A percentile compares a stretch with the other conserved stretches of the same genome.
Conservation (phyloP, 2,113 vertebrate genomes). For the Elephas maximus region DNA sequence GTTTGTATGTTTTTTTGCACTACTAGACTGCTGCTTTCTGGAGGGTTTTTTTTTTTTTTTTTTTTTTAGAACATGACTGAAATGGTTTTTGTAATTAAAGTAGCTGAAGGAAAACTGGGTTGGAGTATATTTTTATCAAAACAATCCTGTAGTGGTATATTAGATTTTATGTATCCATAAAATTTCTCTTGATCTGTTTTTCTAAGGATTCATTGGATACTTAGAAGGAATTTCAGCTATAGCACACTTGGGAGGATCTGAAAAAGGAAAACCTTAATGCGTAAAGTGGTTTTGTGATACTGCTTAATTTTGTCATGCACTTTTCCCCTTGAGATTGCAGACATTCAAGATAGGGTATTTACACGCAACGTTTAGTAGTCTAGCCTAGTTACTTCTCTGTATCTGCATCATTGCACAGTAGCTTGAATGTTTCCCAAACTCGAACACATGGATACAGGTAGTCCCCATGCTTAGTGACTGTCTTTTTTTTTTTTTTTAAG, state of each 20-base stretch:
- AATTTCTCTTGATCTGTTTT: not conserved
- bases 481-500: too few species aligned
- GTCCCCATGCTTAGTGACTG: too few species aligned
- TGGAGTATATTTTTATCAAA: slow-evolving; percentile 71
- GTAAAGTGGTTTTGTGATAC: not conserved
- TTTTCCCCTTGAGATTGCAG: not conserved
- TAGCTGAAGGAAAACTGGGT: slow-evolving; percentile 72
- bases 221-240: not conserved
- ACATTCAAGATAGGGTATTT: not conserved
- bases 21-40: slow-evolving; percentile 62
- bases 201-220: not conserved
- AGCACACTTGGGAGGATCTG: not conserved
- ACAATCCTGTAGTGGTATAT: not conserved
- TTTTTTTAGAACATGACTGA: slow-evolving; percentile 2
- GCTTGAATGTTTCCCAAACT: not conserved
- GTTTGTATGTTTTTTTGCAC: slow-evolving; percentile 75
- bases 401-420: not conserved
- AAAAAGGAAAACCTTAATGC: not conserved
- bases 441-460: not conserved
- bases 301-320: not conserved
- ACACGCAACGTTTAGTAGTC: not conserved
- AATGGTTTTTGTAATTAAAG: slow-evolving; percentile 74
- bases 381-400: not conserved
- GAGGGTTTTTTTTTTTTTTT: not conserved
- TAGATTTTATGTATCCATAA: not conserved